Evolutionary conservation across 2,888 invertebrate species (phyloP).

Genomic region (Baccha elongata): DNA sequence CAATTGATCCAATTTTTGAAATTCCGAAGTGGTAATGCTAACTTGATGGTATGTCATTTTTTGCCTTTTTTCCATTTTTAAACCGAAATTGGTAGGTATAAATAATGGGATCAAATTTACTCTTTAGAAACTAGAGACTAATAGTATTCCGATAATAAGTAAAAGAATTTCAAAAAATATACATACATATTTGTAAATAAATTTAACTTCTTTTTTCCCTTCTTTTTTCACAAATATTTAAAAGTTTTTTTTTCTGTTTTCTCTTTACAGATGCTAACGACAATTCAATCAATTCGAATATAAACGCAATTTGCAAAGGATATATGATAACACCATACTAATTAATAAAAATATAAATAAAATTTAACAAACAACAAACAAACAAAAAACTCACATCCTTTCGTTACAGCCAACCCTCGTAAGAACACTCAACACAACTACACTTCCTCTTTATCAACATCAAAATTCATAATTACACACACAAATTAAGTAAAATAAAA

Average conservation of each 20-base stretch:
- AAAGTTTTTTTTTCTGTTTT: not conserved
- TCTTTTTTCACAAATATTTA: not conserved
- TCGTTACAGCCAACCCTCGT: constrained; percentile 47
- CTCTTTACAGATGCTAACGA: constrained; percentile 55
- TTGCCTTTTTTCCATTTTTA: too few relatives aligned
- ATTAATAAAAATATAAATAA: not conserved
- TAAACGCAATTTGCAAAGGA: constrained; percentile 50
- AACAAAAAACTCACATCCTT: constrained; percentile 28
- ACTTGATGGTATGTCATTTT: too few relatives aligned
- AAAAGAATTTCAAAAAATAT: too few relatives aligned
- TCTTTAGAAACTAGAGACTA: too few relatives aligned
- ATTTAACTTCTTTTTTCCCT: too few relatives aligned
- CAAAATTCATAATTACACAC: constrained; percentile 31
- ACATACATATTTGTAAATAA: too few relatives aligned
- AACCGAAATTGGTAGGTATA: too few relatives aligned
- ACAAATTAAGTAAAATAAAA: constrained; percentile 18
- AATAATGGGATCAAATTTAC: too few relatives aligned
- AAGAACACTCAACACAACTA: not conserved
- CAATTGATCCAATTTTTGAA: too few relatives aligned
- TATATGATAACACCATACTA: constrained; percentile 28
- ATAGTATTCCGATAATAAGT: too few relatives aligned
- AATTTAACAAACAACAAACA: constrained; percentile 9
- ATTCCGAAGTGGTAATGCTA: too few relatives aligned
- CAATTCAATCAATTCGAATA: constrained; percentile 64
- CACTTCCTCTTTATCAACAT: constrained; percentile 32